Percentiles rank a stretch among this genome's conserved stretches.
These are phyloP conservation scores for Asobara japonica DNA, from an alignment of 1,140 invertebrate species.

Conservation along the genomic window DNA sequence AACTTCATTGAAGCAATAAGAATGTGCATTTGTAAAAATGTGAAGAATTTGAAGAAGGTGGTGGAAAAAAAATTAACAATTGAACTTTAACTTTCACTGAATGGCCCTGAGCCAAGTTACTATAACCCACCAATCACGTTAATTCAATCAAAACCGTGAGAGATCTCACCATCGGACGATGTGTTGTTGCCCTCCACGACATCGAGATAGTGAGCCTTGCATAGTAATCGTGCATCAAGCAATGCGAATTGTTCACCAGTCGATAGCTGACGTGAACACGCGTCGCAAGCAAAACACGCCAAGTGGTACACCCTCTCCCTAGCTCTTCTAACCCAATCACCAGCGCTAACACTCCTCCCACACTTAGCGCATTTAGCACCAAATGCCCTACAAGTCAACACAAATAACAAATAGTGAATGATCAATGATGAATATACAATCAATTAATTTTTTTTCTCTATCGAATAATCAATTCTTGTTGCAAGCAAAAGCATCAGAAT, in stretches of 20 bases:
- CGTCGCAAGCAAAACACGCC: constrained; percentile 98
- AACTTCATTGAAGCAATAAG: not conserved
- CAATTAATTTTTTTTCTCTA: constrained; percentile 1
- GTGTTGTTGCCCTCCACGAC: constrained; percentile 90
- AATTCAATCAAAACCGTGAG: constrained; percentile 11
- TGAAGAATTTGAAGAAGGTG: no score
- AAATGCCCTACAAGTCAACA: constrained; percentile 79
- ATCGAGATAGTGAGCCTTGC: constrained; percentile 96
- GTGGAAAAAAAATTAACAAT: no score
- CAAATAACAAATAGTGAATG: not conserved
- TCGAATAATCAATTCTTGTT: no score
- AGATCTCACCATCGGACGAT: constrained; percentile 80
- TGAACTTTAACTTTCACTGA: no score
- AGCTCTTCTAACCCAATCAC: constrained; percentile 97
- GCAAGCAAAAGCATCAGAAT: no score
- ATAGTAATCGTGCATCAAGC: constrained; percentile 90
- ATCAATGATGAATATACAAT: not conserved
- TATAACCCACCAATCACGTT: no score
- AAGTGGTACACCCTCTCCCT: constrained; percentile 95
- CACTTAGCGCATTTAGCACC: constrained; percentile 97
- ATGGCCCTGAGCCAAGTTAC: not conserved
- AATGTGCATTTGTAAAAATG: no score
- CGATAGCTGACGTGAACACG: constrained; percentile 94
- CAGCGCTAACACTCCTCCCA: constrained; percentile 87
- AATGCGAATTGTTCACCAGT: constrained; percentile 98